Evolutionary conservation across 1,140 invertebrate genomes (phyloP).

Genomic region (Hestina assimilis): DNA sequence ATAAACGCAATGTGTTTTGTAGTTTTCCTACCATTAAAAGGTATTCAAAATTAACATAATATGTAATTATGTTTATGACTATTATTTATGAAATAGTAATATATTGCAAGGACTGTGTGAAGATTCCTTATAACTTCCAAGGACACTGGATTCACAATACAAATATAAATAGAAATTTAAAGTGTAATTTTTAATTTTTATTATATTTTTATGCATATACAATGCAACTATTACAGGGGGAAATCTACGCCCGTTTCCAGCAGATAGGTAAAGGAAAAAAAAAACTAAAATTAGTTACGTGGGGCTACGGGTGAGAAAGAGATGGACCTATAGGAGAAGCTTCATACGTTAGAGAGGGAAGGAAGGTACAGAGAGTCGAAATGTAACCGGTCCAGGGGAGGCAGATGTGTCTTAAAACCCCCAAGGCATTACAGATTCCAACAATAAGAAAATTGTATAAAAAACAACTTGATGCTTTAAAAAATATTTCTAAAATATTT

Average conservation of each 20-base stretch:
- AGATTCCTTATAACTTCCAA: too few species aligned
- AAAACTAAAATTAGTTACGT: slow-evolving; percentile 79
- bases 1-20: too few species aligned
- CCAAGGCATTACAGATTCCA: slow-evolving; percentile 65
- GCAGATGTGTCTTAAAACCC: slow-evolving; percentile 70
- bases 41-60: too few species aligned
- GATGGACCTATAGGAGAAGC: slow-evolving; percentile 29
- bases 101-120: too few species aligned
- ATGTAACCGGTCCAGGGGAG: slow-evolving; percentile 72
- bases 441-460: slow-evolving; percentile 69
- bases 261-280: slow-evolving; percentile 69
- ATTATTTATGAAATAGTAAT: too few species aligned
- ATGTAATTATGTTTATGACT: too few species aligned
- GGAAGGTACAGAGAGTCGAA: slow-evolving; percentile 65
- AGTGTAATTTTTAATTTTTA: slow-evolving; percentile 3
- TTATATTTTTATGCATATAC: not conserved
- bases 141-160: too few species aligned
- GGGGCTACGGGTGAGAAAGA: slow-evolving; percentile 48
- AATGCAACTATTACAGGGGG: slow-evolving; percentile 13
- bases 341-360: slow-evolving; percentile 59
- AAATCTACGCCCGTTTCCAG: slow-evolving; percentile 29
- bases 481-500: too few species aligned
- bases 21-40: too few species aligned
- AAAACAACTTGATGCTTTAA: slow-evolving; percentile 30
- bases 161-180: too few species aligned